phyloP scores from a whole-genome alignment of 1,140 invertebrate genomes.

The Goniozus legneri region DNA sequence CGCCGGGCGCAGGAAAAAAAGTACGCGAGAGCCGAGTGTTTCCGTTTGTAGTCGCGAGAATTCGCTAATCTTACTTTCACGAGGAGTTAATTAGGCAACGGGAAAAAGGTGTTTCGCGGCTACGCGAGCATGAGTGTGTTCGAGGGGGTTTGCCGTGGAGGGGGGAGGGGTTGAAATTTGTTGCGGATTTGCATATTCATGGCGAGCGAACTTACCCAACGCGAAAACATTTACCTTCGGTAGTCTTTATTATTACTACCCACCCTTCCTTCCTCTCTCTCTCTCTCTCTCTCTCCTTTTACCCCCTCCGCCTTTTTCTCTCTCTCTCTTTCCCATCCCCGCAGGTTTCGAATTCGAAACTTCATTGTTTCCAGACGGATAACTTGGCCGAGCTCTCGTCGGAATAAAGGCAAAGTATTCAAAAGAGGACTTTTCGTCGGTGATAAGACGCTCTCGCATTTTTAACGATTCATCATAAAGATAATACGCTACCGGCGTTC shows the following conservation, averaged over 20 bases:
- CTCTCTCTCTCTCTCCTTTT: too few species aligned
- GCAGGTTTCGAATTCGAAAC: conserved; percentile 28
- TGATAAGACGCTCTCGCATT: neutral
- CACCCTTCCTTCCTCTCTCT: too few species aligned
- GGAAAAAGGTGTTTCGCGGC: conserved; percentile 30
- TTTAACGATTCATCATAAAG: too few species aligned
- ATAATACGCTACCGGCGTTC: too few species aligned
- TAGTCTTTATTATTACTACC: conserved; percentile 33
- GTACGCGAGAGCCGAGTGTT: neutral
- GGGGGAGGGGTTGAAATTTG: conserved; percentile 23
- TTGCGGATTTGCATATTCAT: conserved; percentile 39
- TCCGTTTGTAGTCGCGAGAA: conserved; percentile 12
- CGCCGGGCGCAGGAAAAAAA: neutral
- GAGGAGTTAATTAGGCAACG: conserved; percentile 31
- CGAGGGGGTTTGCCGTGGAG: too few species aligned
- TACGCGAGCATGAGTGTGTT: too few species aligned
- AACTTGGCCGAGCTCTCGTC: conserved; percentile 21
- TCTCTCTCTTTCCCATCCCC: too few species aligned
- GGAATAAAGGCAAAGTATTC: conserved; percentile 23
- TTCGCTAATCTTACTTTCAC: conserved; percentile 37
- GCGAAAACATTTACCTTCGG: conserved; percentile 34
- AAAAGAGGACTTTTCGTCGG: neutral
- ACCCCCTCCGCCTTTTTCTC: too few species aligned
- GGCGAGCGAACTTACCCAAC: conserved; percentile 26
- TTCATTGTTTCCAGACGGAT: conserved; percentile 23